Base-by-base conservation (phyloP, 2,797 vertebrate species). In the Myoxocephalus aenaeus region DNA sequence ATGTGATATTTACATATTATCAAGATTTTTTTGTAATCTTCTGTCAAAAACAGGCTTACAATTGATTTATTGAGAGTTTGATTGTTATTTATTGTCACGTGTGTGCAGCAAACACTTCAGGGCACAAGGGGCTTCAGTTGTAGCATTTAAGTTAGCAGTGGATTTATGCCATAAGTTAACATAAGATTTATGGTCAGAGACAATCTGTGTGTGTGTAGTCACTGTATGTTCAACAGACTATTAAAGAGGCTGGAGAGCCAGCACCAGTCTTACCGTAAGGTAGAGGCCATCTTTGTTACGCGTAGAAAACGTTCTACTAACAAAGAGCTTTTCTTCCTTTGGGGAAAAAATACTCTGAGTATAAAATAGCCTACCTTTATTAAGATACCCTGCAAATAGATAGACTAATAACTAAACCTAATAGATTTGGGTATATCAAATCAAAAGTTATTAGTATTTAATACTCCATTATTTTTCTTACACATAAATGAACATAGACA, bases 191-290 rank as follows among this genome's bases (percentile, higher is more conserved):
- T 65, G 46, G 46, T 51, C 65, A 64, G 48, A 61, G 54, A 74
- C 9, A 15, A 18, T 64, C 5, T 34, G 56, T 20, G 56, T 34
- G 56, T 20, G 56, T 20, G 27, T 63, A 66, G 54, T 53, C 36
- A 42, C 36, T 72, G 50, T 61, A 61, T 67, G 67, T 67, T 80
- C 40, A 75, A 27, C 51, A 34, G 66, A 71, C 53, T 67, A 38
- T 70, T 78, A 59, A 83, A 68, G 53, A 76, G 2, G 72, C 29
- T 61, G 48, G 56, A 65, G 79, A 85, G 32, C 54, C 57, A 78
- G 57, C 62, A 22, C 61, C 72, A 69, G 75, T 14, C 64, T 61
- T 56, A 58, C 27, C 48, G 54, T 48, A 22, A 34, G 27, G 53
- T 50, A 70, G 69, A 70, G 72, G 72, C 32, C 46, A 61, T 44